These are phyloP conservation scores for Callionymus lyra DNA, from an alignment of 2,113 vertebrate species.

Conservation along the genomic window DNA sequence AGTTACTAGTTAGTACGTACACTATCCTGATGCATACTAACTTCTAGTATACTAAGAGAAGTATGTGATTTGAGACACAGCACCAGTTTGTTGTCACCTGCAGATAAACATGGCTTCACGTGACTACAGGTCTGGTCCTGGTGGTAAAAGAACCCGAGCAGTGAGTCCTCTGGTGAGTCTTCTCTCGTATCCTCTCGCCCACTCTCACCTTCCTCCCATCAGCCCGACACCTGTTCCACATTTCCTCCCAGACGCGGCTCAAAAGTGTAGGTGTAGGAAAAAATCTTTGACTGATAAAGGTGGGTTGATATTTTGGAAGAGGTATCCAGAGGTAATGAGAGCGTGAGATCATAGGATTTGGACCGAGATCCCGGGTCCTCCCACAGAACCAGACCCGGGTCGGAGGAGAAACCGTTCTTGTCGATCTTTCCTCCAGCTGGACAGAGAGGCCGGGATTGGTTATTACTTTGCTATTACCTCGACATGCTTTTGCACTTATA, in stretches of 20 bases:
- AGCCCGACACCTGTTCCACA: constrained; percentile 59
- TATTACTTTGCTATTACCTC: constrained; percentile 15
- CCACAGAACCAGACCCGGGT: constrained; percentile 32
- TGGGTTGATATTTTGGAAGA: constrained; percentile 57
- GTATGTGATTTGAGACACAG: no score
- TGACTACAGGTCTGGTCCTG: neutral
- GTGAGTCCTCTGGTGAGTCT: constrained; percentile 30
- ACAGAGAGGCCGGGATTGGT: constrained; percentile 8
- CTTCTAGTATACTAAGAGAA: no score
- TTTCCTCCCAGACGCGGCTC: constrained; percentile 48
- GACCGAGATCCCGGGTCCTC: constrained; percentile 46
- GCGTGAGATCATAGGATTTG: constrained; percentile 48
- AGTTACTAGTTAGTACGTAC: no score
- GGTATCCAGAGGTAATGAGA: constrained; percentile 47
- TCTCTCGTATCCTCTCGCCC: constrained; percentile 17
- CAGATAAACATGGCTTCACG: neutral
- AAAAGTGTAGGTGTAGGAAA: constrained; percentile 61
- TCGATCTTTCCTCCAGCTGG: constrained; percentile 38
- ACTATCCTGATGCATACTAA: no score
- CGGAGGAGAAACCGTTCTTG: constrained; percentile 26
- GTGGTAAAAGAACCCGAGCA: neutral
- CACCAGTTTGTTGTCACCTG: neutral
- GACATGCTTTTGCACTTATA: no score
- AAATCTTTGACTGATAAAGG: constrained; percentile 47
- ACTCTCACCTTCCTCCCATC: constrained; percentile 47